Base-by-base conservation (phyloP, 2,113 vertebrate genomes). In the Puntigrus tetrazona region DNA sequence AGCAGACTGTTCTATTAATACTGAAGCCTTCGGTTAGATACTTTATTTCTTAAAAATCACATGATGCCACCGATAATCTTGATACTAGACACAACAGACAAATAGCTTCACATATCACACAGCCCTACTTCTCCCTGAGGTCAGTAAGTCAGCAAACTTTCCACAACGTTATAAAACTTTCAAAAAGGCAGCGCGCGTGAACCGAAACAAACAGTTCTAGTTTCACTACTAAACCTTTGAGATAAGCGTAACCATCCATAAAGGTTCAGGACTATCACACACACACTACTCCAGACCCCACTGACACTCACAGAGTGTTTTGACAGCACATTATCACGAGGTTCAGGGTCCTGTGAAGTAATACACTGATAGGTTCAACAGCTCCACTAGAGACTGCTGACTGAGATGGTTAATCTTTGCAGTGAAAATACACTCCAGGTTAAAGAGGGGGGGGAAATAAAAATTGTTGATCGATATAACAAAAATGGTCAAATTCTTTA, bases 121-220 rank as follows among this genome's bases (percentile, higher is more conserved):
- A 7, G 50, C 70, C 27, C 73, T 61, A 73, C 10, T 14, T 57
- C 8, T 1, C 41, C 27, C 74, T 50, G 31, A 16, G 86, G 25
- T 85, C 86, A 88, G 22, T 45, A 73, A 67, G 38, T 69, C 78
- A 83, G 50, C 83, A 70, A 52, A 86, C 34, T 47, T 63, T 34
- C 63, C 81, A 38, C 47, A 18, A 29, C 36, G 14, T 78, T 45
- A 81, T 34, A 25, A 67, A 80, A 29, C 55, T 72, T 29, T 69
- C 13, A 79, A 34, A 27, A 25, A 76, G 52, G 29, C 22, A 69
- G 2, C 3, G 16, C 31, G 5, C 25, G 16, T 2, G 16, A 73
- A 83, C 67, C 8, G 45, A 29, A 59, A 70, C 36, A 82, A 86
- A 36, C 50, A 41, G n/a, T 73, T 75, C 34, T n/a, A 55, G 22